Percentiles rank a stretch among this genome's conserved stretches.
Evolutionary conservation across 2,113 vertebrate genomes (phyloP).

Genomic region (Erythrocercus mccallii): DNA sequence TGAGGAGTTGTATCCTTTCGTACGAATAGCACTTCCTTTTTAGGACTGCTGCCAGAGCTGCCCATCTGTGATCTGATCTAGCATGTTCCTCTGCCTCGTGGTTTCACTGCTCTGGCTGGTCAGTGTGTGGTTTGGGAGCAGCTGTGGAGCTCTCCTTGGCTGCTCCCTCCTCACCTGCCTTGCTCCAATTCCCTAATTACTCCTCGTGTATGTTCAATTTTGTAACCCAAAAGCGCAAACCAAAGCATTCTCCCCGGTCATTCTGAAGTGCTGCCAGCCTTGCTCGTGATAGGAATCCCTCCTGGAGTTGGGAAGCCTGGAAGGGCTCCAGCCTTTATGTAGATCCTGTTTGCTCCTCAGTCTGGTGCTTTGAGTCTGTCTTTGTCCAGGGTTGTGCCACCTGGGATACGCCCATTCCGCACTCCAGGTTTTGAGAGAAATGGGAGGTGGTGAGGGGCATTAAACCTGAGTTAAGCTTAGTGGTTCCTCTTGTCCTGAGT

Average conservation of each 20-base stretch:
- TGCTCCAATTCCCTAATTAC: neutral
- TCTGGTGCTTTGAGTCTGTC: neutral
- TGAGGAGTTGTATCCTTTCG: rapidly evolving
- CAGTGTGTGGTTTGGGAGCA: neutral
- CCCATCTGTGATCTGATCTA: neutral
- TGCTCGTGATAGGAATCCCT: constrained; percentile 42
- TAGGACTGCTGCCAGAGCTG: neutral
- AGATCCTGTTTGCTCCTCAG: neutral
- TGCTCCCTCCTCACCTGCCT: neutral
- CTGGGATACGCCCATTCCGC: rapidly evolving
- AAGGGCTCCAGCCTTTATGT: constrained; percentile 18
- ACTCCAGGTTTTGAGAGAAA: neutral
- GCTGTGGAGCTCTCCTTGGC: neutral
- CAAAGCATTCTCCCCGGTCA: neutral
- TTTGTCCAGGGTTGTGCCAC: neutral
- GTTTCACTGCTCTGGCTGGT: neutral
- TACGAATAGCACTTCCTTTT: neutral
- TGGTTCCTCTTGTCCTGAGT: neutral
- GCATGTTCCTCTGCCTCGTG: neutral
- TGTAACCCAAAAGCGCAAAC: neutral
- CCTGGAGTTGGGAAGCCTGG: constrained; percentile 18
- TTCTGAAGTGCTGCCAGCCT: neutral
- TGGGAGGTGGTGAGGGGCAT: neutral
- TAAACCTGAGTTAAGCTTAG: neutral
- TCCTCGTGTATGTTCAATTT: neutral